Base-by-base conservation (phyloP, 1,140 invertebrate species). In the Matsumurasca onukii region DNA sequence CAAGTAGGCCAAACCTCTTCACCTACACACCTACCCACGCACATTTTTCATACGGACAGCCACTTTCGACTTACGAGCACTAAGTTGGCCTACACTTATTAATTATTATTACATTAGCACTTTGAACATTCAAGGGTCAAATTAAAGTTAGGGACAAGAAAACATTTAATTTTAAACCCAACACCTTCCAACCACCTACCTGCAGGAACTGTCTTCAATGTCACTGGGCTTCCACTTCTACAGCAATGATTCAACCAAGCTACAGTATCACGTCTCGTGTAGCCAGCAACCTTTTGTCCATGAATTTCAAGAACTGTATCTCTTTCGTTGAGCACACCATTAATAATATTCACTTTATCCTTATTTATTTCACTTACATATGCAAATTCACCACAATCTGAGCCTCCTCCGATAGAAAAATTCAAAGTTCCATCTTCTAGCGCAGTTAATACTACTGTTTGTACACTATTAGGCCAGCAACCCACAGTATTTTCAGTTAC, bases 261-360 rank as follows among this genome's bases (percentile, higher is more conserved):
- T 30, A 80, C 78, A 5, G 87, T 81, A 78, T 88, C 87, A 69
- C 80, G 75, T 72, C 83, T 79, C 0, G 87, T 88, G 73, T 85
- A 87, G 30, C 87, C 87, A 64, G 85, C 83, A 68, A 88, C 83
- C 78, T 85, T 85, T 74, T 86, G 84, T 39, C 84, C 86, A 76
- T 89, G 85, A 61, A 88, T 81, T 73, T 88, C 86, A 61, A 88
- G 71, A 57, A 88, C 76, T 59, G 88, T 79, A 75, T 86, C 85
- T 2, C 81, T 84, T 64, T 77, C 72, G 55, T 78, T 74, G 51
- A 83, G 69, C 63, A 72, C 72, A 3, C 76, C 75, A 57, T 76
- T 75, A 15, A 76, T 69, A 55, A 83, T 83, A 67, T 76, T 78
- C 63, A 83, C 79, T 72, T 80, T 79, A 64, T 77, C 79, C 76